phyloP scores from a whole-genome alignment of 2,888 invertebrate species.

The Drosophila buzzatii region DNA sequence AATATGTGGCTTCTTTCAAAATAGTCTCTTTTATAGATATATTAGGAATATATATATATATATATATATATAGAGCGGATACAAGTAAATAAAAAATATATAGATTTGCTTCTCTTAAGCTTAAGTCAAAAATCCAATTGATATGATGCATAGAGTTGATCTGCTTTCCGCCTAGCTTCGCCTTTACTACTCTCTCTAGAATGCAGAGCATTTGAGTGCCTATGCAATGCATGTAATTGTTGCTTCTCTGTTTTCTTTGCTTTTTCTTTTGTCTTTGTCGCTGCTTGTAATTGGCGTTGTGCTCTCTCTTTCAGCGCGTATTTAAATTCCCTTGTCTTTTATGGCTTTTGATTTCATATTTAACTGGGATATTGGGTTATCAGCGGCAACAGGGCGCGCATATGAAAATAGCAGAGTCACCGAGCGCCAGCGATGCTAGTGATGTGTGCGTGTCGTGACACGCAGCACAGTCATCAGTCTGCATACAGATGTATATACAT shows the following conservation, averaged over 20 bases:
- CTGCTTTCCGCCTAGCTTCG: background rate
- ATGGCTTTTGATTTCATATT: slow-evolving; percentile 67
- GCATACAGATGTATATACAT: background rate
- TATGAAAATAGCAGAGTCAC: slow-evolving; percentile 69
- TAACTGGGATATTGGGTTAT: slow-evolving; percentile 79
- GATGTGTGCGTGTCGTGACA: slow-evolving; percentile 15
- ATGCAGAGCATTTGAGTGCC: slow-evolving; percentile 27
- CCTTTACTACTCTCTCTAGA: background rate
- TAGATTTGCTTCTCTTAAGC: too few relatives aligned
- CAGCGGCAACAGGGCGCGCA: slow-evolving; percentile 68
- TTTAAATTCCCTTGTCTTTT: slow-evolving; percentile 55
- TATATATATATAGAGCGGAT: too few relatives aligned
- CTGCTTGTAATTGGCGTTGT: slow-evolving; percentile 39
- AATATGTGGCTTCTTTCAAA: too few relatives aligned
- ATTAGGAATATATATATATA: too few relatives aligned
- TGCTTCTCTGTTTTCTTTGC: background rate
- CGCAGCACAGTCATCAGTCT: background rate
- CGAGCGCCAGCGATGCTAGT: slow-evolving; percentile 7
- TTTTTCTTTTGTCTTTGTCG: slow-evolving; percentile 17
- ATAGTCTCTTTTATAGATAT: too few relatives aligned
- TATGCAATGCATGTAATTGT: background rate
- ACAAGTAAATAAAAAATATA: too few relatives aligned
- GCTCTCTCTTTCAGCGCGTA: slow-evolving; percentile 53
- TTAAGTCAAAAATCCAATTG: background rate
- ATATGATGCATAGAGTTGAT: background rate